These are phyloP conservation scores for Planiliza haematocheilus DNA, from an alignment of 2,113 vertebrate species.

Conservation along the genomic window DNA sequence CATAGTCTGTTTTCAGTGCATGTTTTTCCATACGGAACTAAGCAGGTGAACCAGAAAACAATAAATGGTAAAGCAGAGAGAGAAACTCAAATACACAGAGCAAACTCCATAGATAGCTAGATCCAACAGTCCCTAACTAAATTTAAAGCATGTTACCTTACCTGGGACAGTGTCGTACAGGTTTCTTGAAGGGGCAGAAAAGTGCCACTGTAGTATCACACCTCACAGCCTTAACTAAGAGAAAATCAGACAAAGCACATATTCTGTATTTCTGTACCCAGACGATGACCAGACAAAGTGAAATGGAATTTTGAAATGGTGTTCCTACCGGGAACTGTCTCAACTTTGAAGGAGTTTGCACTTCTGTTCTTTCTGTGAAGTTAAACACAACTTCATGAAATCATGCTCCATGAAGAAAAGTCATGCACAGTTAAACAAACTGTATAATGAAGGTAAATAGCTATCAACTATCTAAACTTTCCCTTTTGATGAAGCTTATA, in stretches of 20 bases:
- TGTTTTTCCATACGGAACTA: neutral
- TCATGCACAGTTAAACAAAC: neutral
- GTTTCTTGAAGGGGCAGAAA: slow-evolving; percentile 93
- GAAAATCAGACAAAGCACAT: slow-evolving; percentile 43
- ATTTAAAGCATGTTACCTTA: slow-evolving; percentile 62
- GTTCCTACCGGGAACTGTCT: slow-evolving; percentile 91
- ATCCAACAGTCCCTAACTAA: no score
- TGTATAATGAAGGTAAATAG: neutral
- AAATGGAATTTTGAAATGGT: neutral
- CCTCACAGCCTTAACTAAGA: slow-evolving; percentile 91
- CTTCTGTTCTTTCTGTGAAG: slow-evolving; percentile 91
- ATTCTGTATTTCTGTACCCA: neutral
- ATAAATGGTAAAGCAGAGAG: neutral
- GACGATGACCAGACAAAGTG: neutral
- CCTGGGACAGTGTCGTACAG: slow-evolving; percentile 94
- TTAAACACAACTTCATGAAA: slow-evolving; percentile 16
- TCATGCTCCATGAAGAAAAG: neutral
- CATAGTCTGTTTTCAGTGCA: neutral
- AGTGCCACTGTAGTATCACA: slow-evolving; percentile 94
- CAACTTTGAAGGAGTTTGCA: slow-evolving; percentile 96
- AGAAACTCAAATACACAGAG: neutral
- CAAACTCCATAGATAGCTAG: neutral
- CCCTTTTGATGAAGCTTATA: no score
- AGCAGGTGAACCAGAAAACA: neutral
- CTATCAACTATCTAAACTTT: neutral